Conservation (phyloP, 2,113 vertebrate genomes). For the Speoplatyrhinus poulsoni region DNA sequence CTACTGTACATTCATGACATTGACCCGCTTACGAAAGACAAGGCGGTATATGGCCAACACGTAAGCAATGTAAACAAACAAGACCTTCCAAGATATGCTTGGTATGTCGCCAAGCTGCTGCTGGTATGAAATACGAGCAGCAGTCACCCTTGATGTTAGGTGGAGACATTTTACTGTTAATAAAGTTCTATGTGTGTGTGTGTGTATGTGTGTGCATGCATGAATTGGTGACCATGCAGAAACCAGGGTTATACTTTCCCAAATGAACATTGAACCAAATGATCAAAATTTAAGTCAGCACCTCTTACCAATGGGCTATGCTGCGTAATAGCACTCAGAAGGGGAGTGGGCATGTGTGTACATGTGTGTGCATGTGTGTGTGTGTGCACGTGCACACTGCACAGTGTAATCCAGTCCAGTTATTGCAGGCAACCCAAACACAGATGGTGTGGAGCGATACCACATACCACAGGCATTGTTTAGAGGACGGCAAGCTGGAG, state of each 20-base stretch:
- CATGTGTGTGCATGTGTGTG: constrained; percentile 22
- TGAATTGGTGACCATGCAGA: not conserved
- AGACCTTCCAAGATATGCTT: constrained; percentile 24
- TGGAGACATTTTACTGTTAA: not conserved
- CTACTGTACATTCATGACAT: not conserved
- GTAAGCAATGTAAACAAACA: constrained; percentile 29
- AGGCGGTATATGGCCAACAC: not conserved
- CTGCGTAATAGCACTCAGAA: not conserved
- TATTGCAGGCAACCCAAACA: constrained; percentile 80
- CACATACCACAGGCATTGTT: constrained; percentile 86
- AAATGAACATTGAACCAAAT: not conserved
- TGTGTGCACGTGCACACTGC: constrained; percentile 7
- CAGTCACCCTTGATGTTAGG: not conserved
- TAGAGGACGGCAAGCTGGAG: constrained; percentile 74
- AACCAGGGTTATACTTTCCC: not conserved
- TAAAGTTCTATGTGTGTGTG: not conserved
- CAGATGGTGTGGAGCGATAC: constrained; percentile 81
- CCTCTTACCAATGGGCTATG: not conserved
- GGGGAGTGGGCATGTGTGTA: constrained; percentile 17
- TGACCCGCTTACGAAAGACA: not conserved
- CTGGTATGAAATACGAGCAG: not conserved
- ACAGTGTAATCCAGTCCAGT: constrained; percentile 77
- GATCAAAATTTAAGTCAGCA: constrained; percentile 51
- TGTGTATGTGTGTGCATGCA: not conserved
- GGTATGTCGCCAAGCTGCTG: constrained; percentile 5